Evolutionary conservation across 2,113 vertebrate species (phyloP), one percentile per base, ranked within the genome.

Genomic region (Progne subis): DNA sequence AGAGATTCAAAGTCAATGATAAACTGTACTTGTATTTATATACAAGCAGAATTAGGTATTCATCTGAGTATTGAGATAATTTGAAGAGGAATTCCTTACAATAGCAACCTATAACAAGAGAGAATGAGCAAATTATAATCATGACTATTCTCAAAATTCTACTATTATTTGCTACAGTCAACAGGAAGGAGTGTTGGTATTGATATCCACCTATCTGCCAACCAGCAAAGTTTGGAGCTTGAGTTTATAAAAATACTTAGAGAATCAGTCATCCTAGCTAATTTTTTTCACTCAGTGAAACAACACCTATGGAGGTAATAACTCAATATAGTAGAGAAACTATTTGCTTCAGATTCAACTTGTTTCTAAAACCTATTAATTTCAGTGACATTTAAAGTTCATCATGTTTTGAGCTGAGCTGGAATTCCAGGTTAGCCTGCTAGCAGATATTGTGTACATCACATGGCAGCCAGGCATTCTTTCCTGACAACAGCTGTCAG

Each of bases 11-110:
- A 93, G 86, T 92, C 89, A 96, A 26, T 86, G 44, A 86, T 91
- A 93, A 96, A 91, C 18, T 69, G 71, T 94, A 98, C 96, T 93
- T 96, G n/a, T 92, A 84, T 95, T 96, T 96, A 46, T 94, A 85
- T 92, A 56, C 72, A 88, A 72, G 34, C 88, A 85, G 37, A 95
- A 85, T 92, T 59, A 86, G 8, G 9, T 49, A 92, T 90, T 96
- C 34, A 91, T 69, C 43, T 56, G 87, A 95, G 88, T 44, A 72
- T 49, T 91, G 71, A 95, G 55, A 70, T 82, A 21, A 82, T 78
- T 94, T 70, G 91, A 92, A 74, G 24, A 89, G 70, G 5, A 95
- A 78, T 92, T 13, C 25, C 76, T 92, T 86, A 50, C 28, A 56
- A 82, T 52, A 85, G 41, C 21, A 53, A 78, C 53, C 68, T 77